A percentile compares a stretch with the other conserved stretches of the same genome.
phyloP scores from a whole-genome alignment of 2,888 invertebrate species.

The Ochropleura plecta region DNA sequence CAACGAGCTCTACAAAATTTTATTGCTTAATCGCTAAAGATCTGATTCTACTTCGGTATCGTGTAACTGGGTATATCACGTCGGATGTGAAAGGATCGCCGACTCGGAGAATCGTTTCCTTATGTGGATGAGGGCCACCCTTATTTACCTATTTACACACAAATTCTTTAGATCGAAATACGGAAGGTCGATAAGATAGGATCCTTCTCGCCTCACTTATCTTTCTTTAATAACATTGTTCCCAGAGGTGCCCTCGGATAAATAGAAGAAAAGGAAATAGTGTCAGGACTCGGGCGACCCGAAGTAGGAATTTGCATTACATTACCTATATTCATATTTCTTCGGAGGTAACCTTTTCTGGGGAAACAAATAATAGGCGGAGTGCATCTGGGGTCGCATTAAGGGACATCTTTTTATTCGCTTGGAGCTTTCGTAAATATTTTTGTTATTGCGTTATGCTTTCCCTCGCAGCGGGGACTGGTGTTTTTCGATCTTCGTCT shows the following conservation, averaged over 20 bases:
- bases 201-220: slow-evolving; percentile 76
- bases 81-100: slow-evolving; percentile 35
- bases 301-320: slow-evolving; percentile 84
- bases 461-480: slow-evolving; percentile 69
- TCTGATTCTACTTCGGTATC: slow-evolving; percentile 41
- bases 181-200: slow-evolving; percentile 69
- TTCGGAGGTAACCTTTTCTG: slow-evolving; percentile 81
- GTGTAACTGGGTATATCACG: slow-evolving; percentile 28
- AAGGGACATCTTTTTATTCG: slow-evolving; percentile 90
- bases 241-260: slow-evolving; percentile 81
- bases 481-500: slow-evolving; percentile 74
- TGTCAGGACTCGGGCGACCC: slow-evolving; percentile 74
- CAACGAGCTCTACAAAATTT: slow-evolving; percentile 56
- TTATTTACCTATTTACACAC: slow-evolving; percentile 67
- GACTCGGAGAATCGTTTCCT: slow-evolving; percentile 38
- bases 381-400: slow-evolving; percentile 87
- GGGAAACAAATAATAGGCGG: slow-evolving; percentile 88
- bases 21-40: slow-evolving; percentile 60
- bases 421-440: slow-evolving; percentile 88
- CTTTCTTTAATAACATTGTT: slow-evolving; percentile 85
- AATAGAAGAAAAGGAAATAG: slow-evolving; percentile 81
- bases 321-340: slow-evolving; percentile 81
- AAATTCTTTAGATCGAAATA: slow-evolving; percentile 70
- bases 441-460: slow-evolving; percentile 87
- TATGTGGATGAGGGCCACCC: slow-evolving; percentile 50